These are phyloP conservation scores for Phymanthus crucifer DNA, from an alignment of 92 coral and sea anemone genomes.

Conservation along the genomic window DNA sequence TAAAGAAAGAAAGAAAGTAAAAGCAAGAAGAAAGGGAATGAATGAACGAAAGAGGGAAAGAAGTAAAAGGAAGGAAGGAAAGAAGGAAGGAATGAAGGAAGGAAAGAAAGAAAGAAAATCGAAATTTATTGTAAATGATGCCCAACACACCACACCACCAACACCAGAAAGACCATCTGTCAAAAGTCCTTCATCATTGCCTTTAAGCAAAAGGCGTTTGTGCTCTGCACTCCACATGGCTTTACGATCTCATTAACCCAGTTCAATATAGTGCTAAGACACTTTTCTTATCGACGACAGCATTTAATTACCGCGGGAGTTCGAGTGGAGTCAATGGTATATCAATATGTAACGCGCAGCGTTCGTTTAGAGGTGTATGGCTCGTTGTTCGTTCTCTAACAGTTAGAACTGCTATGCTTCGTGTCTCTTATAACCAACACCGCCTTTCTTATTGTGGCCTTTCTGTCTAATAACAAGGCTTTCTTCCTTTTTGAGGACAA, in stretches of 20 bases:
- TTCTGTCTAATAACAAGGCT: background rate
- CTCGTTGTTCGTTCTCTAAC: background rate
- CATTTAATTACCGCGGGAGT: background rate
- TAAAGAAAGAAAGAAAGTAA: background rate
- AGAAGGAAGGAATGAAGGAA: background rate
- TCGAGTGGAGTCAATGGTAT: slow-evolving; percentile 1
- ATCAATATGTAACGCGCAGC: background rate
- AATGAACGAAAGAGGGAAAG: background rate
- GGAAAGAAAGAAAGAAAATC: background rate
- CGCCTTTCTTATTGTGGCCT: background rate
- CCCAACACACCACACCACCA: background rate
- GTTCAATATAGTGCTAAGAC: background rate
- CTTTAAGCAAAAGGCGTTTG: background rate
- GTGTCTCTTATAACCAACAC: background rate
- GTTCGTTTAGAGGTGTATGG: background rate
- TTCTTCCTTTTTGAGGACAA: background rate
- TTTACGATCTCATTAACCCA: background rate
- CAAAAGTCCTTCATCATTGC: background rate
- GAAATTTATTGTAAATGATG: background rate
- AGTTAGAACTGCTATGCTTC: background rate
- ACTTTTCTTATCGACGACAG: background rate
- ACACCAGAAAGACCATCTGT: background rate
- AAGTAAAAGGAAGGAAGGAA: background rate
- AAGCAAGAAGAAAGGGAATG: background rate
- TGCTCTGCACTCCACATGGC: background rate